Percentiles rank a stretch among this genome's conserved stretches.
These are phyloP conservation scores for Chouioia cunea DNA, from an alignment of 2,888 invertebrate species.

Conservation along the genomic window DNA sequence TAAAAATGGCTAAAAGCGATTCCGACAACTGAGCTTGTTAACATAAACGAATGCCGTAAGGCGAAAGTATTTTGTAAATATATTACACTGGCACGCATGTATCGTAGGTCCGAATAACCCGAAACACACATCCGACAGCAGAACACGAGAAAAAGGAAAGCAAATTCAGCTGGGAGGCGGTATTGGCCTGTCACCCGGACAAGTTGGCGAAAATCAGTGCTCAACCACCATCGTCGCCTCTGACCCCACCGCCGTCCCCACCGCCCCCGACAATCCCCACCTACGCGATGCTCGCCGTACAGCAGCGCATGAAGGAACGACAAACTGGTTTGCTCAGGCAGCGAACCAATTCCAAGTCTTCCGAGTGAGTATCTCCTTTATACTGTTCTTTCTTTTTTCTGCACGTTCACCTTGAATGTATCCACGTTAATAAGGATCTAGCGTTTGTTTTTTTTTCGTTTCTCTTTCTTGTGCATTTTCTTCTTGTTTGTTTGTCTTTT, in stretches of 20 bases:
- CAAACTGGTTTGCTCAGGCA: constrained; percentile 59
- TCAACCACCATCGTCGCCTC: constrained; percentile 58
- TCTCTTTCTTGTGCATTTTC: background rate
- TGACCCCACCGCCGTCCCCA: constrained; percentile 60
- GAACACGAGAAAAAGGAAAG: constrained; percentile 53
- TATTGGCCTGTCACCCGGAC: constrained; percentile 69
- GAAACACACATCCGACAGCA: constrained; percentile 56
- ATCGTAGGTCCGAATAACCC: constrained; percentile 61
- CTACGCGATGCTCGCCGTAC: constrained; percentile 79
- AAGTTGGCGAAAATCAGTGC: constrained; percentile 65
- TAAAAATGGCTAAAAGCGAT: too few species aligned
- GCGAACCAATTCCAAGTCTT: constrained; percentile 54
- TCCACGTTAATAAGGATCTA: constrained; percentile 3
- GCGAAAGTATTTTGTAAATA: too few species aligned
- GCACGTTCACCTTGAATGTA: constrained; percentile 4
- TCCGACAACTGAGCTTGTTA: too few species aligned
- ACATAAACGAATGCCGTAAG: too few species aligned
- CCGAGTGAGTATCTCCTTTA: constrained; percentile 56
- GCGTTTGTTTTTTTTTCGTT: too few species aligned
- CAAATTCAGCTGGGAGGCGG: constrained; percentile 69
- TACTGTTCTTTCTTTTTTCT: constrained; percentile 17
- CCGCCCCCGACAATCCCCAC: constrained; percentile 71
- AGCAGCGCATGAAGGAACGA: constrained; percentile 75
- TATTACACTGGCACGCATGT: constrained; percentile 5
- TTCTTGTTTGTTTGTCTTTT: constrained; percentile 4